These are phyloP conservation scores for Mus musculus DNA, from an alignment of 2,113 vertebrate genomes.

Conservation along the genomic window GRCm39 chr17:15873501-15874000, in stretches of 20 bases:
- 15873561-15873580: not conserved
- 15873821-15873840: not conserved
- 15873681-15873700: not conserved
- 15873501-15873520: not conserved
- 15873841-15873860: not conserved
- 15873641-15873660: not conserved
- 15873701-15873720: not conserved
- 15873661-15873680: not conserved
- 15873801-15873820: not conserved
- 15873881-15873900: not conserved
- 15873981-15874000: not conserved
- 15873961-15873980: not conserved
- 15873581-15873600: not conserved
- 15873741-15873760: not conserved
- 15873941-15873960: conserved; percentile 2
- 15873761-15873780: too few relatives aligned
- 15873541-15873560: not conserved
- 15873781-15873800: too few relatives aligned
- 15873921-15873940: conserved; percentile 2
- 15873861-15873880: not conserved
- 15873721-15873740: not conserved
- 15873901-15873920: not conserved
- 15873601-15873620: not conserved
- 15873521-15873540: not conserved
- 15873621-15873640: not conserved